Evolutionary conservation across 2,888 invertebrate genomes (phyloP).

Genomic region (Dasypolia templi): DNA sequence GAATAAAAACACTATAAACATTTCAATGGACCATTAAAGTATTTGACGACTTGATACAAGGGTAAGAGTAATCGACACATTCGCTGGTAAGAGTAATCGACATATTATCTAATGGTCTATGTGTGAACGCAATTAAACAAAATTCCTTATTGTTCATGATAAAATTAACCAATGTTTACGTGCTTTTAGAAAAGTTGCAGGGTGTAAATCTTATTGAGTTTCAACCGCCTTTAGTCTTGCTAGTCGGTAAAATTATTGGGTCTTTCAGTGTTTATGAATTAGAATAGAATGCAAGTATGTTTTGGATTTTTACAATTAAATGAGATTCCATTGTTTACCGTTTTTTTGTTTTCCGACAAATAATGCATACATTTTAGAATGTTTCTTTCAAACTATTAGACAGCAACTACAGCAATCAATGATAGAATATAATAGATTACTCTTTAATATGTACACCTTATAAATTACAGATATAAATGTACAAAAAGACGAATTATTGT

Average conservation of each 20-base stretch:
- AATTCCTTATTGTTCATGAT: neutral
- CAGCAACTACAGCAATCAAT: neutral
- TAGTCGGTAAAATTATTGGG: neutral
- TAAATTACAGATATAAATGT: too few species aligned
- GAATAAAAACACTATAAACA: conserved; percentile 31
- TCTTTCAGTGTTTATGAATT: neutral
- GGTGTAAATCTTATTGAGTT: neutral
- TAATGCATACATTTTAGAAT: neutral
- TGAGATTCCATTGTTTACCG: neutral
- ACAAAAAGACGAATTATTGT: too few species aligned
- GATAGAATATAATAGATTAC: too few species aligned
- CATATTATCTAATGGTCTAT: neutral
- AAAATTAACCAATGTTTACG: neutral
- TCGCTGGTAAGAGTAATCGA: neutral
- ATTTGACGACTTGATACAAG: neutral
- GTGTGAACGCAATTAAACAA: neutral
- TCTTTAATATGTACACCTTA: too few species aligned
- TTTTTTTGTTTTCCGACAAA: conserved; percentile 23
- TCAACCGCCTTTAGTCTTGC: neutral
- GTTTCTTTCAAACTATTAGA: conserved; percentile 3
- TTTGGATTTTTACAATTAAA: conserved; percentile 3
- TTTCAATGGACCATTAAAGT: neutral
- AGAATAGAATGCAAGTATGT: neutral
- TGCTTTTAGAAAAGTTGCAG: neutral
- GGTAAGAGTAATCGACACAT: neutral